Percentiles rank a stretch among this genome's conserved stretches.
These are phyloP conservation scores for Patiria miniata DNA, from an alignment of 35 echinoderm and acorn worm species.

Conservation along the genomic window DNA sequence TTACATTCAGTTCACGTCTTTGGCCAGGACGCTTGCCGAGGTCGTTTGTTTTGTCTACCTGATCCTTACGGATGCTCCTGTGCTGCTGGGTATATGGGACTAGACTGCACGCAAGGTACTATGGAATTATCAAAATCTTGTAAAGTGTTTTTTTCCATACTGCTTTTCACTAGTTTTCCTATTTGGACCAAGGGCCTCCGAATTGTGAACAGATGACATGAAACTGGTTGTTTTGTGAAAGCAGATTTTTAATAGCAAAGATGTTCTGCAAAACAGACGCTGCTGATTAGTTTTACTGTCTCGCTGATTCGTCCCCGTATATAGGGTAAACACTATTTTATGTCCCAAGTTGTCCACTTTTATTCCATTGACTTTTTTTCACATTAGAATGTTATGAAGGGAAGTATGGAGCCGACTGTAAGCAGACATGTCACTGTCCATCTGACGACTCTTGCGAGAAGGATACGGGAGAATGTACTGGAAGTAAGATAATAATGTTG, in stretches of 20 bases:
- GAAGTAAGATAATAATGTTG: neutral
- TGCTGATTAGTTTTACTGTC: too few species aligned
- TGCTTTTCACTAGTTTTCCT: too few species aligned
- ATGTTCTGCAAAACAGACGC: too few species aligned
- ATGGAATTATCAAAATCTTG: neutral
- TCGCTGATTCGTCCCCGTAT: too few species aligned
- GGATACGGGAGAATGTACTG: conserved; percentile 34
- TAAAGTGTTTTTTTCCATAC: too few species aligned
- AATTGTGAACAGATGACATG: too few species aligned
- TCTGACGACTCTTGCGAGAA: neutral
- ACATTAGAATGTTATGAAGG: conserved; percentile 28
- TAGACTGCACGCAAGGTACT: conserved; percentile 56
- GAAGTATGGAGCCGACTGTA: conserved; percentile 34
- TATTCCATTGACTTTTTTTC: too few species aligned
- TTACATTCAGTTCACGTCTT: too few species aligned
- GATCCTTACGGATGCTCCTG: conserved; percentile 86
- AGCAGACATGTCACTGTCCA: conserved; percentile 40
- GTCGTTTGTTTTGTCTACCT: conserved; percentile 61
- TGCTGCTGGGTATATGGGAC: conserved; percentile 55
- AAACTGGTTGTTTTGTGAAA: too few species aligned
- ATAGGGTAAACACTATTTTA: too few species aligned
- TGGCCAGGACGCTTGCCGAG: conserved; percentile 26
- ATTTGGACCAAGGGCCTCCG: too few species aligned
- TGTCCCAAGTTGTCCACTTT: neutral
- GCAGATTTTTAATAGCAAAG: too few species aligned